phyloP scores from a whole-genome alignment of 2,797 vertebrate species.

The Astyanax mexicanus region DNA sequence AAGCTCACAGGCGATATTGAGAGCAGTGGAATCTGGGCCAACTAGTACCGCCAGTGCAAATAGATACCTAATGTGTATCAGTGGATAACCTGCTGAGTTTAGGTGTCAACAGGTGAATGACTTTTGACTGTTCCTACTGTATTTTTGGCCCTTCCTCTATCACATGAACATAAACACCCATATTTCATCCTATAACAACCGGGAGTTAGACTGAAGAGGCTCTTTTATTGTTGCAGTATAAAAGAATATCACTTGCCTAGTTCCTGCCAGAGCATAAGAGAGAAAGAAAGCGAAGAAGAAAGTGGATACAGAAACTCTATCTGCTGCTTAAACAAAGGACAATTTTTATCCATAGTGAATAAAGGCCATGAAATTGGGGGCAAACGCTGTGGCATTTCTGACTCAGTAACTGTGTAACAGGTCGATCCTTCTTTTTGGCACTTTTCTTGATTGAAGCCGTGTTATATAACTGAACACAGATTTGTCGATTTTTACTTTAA shows the following conservation, averaged over 20 bases:
- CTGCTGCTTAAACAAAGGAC: slow-evolving; percentile 63
- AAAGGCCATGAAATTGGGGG: neutral
- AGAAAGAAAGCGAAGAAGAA: slow-evolving; percentile 72
- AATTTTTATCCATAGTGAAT: slow-evolving; percentile 10
- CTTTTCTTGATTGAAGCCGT: neutral
- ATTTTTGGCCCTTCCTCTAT: neutral
- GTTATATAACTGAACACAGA: neutral
- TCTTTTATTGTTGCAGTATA: slow-evolving; percentile 68
- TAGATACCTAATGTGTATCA: neutral
- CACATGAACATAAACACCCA: neutral
- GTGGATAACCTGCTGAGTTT: neutral
- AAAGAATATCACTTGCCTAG: slow-evolving; percentile 57
- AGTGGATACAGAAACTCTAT: slow-evolving; percentile 71
- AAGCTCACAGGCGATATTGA: neutral
- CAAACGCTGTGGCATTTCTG: neutral
- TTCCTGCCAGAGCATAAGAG: slow-evolving; percentile 56
- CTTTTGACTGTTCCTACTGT: neutral
- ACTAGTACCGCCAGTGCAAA: neutral
- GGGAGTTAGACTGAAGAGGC: slow-evolving; percentile 53
- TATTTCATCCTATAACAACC: slow-evolving; percentile 46
- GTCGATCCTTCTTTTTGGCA: neutral
- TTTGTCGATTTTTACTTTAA: too few species aligned
- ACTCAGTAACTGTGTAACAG: neutral
- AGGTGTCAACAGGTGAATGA: neutral
- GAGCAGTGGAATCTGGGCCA: neutral